phyloP scores from a whole-genome alignment of 2,888 invertebrate species.

The Cremastobaeus sp. region DNA sequence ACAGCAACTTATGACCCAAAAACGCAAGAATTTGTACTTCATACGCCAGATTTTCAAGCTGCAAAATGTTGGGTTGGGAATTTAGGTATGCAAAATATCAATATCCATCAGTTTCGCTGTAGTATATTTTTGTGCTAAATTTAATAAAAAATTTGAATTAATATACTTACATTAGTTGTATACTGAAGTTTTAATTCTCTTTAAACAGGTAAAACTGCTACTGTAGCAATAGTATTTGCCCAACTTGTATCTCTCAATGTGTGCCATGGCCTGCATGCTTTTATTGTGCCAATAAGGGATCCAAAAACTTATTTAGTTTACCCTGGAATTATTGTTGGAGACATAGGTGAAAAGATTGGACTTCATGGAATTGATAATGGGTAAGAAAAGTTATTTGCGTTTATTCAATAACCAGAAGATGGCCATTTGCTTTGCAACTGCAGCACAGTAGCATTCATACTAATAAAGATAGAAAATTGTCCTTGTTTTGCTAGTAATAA shows the following conservation, averaged over 20 bases:
- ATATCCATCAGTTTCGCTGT: too few relatives aligned
- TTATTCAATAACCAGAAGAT: too few relatives aligned
- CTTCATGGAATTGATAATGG: slow-evolving; percentile 96
- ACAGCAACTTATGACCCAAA: slow-evolving; percentile 88
- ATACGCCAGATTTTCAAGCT: slow-evolving; percentile 88
- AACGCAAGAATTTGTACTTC: slow-evolving; percentile 85
- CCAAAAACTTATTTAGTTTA: slow-evolving; percentile 86
- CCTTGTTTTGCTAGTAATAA: neutral
- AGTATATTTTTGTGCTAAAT: too few relatives aligned
- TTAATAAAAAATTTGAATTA: too few relatives aligned
- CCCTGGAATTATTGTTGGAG: slow-evolving; percentile 92
- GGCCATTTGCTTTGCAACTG: too few relatives aligned
- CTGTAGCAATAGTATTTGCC: slow-evolving; percentile 92
- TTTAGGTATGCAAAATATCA: slow-evolving; percentile 81
- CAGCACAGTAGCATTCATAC: too few relatives aligned
- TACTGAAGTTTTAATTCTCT: too few relatives aligned
- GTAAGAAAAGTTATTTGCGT: slow-evolving; percentile 73
- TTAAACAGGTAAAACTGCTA: slow-evolving; percentile 86
- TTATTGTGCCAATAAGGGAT: slow-evolving; percentile 91
- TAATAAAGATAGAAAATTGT: too few relatives aligned
- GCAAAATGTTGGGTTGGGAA: slow-evolving; percentile 92
- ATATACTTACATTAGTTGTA: too few relatives aligned
- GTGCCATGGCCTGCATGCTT: slow-evolving; percentile 92
- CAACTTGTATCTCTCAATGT: slow-evolving; percentile 89
- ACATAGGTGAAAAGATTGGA: slow-evolving; percentile 95